Evolutionary conservation across 2,888 invertebrate genomes (phyloP).

Genomic region (Laspeyria flexula): DNA sequence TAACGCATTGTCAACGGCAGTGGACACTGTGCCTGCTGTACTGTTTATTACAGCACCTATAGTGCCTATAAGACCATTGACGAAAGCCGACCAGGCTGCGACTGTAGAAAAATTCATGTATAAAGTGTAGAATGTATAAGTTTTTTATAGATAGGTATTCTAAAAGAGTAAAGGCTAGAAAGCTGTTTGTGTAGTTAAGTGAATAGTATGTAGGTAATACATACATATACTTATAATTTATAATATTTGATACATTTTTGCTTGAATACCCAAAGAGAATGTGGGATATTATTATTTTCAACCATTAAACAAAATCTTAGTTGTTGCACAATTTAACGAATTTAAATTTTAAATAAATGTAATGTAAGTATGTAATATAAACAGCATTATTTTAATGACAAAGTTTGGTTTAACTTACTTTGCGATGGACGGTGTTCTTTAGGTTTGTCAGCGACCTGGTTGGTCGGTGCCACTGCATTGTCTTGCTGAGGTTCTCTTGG

Average conservation of each 20-base stretch:
- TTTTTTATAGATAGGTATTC: no score
- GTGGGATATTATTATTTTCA: no score
- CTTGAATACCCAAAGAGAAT: no score
- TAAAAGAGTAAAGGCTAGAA: no score
- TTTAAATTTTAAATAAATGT: no score
- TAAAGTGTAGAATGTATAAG: neutral
- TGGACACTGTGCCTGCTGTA: conserved; percentile 59
- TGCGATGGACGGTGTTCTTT: conserved; percentile 26
- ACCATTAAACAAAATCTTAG: no score
- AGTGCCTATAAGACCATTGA: conserved; percentile 70
- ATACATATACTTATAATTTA: no score
- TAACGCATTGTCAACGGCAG: conserved; percentile 70
- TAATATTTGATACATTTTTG: no score
- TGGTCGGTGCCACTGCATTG: conserved; percentile 4
- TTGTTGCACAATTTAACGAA: no score
- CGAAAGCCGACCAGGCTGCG: conserved; percentile 69
- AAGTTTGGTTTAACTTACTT: neutral
- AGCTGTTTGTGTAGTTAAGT: no score
- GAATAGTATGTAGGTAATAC: no score
- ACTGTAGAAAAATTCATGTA: conserved; percentile 54
- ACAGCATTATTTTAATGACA: neutral
- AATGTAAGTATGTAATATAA: no score
- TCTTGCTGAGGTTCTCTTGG: conserved; percentile 23
- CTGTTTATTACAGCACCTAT: conserved; percentile 72
- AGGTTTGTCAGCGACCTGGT: conserved; percentile 17